A percentile compares a stretch with the other conserved stretches of the same genome.
These are phyloP conservation scores for Quadroppia sp. DNA, from an alignment of 2,888 invertebrate genomes.

Conservation along the genomic window DNA sequence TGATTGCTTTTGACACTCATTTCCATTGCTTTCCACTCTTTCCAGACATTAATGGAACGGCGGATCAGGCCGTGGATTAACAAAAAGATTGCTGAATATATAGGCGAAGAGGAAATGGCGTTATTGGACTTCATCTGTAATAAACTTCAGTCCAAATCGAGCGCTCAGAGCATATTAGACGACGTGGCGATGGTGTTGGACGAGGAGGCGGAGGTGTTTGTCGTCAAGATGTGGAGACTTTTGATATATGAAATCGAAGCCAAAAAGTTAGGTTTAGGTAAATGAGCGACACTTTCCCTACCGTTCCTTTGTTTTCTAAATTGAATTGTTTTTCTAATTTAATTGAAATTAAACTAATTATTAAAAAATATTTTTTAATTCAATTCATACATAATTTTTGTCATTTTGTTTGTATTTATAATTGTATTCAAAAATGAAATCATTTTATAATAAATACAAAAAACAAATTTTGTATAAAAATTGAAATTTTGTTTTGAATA, in stretches of 20 bases:
- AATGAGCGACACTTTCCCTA: constrained; percentile 51
- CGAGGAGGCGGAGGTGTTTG: constrained; percentile 99
- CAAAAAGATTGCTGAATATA: constrained; percentile 99
- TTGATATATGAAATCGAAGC: constrained; percentile 99
- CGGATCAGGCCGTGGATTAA: constrained; percentile 99
- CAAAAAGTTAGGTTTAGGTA: constrained; percentile 85
- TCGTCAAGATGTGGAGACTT: constrained; percentile 99
- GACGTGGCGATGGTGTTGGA: constrained; percentile 99
- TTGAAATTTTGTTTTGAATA: too few relatives aligned
- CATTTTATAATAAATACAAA: too few relatives aligned
- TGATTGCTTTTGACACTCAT: not conserved
- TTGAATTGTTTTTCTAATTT: too few relatives aligned
- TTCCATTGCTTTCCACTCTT: not conserved
- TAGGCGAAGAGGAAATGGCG: constrained; percentile 97
- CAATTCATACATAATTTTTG: too few relatives aligned
- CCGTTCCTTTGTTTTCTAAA: not conserved
- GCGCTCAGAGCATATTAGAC: constrained; percentile 89
- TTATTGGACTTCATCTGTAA: constrained; percentile 99
- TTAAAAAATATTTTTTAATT: too few relatives aligned
- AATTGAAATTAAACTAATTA: too few relatives aligned
- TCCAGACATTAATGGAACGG: constrained; percentile 77
- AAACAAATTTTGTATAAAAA: too few relatives aligned
- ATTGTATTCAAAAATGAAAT: too few relatives aligned
- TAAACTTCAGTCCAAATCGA: constrained; percentile 87
- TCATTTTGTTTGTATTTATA: too few relatives aligned